phyloP scores from a whole-genome alignment of 1,140 invertebrate genomes.

The Pteromalus puparum region DNA sequence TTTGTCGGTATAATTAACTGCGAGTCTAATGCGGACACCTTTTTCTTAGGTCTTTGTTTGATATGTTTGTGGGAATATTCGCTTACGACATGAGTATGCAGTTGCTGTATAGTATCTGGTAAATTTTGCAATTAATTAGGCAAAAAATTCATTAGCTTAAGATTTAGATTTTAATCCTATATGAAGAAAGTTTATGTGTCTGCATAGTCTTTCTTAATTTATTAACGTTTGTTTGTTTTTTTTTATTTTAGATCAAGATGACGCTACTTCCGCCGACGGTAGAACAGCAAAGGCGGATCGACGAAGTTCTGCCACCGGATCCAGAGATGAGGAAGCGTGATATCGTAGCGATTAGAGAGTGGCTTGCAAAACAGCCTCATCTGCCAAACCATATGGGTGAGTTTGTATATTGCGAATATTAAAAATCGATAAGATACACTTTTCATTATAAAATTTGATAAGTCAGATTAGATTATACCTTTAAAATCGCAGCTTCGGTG shows the following conservation, averaged over 20 bases:
- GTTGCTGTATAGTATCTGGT: neutral
- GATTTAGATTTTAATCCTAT: neutral
- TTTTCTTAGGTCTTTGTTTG: neutral
- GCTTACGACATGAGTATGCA: neutral
- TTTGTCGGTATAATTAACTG: neutral
- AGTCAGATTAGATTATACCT: neutral
- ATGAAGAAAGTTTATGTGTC: no score
- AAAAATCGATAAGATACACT: neutral
- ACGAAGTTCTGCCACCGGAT: conserved; percentile 66
- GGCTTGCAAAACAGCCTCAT: conserved; percentile 75
- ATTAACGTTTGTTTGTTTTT: no score
- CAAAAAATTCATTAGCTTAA: neutral
- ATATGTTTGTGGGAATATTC: neutral
- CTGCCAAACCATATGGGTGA: conserved; percentile 72
- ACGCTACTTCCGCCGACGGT: conserved; percentile 68
- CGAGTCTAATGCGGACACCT: neutral
- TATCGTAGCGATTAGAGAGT: conserved; percentile 67
- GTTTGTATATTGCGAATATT: conserved; percentile 12
- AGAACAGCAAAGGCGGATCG: conserved; percentile 68
- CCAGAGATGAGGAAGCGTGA: conserved; percentile 69
- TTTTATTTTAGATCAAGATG: conserved; percentile 58
- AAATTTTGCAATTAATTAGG: neutral
- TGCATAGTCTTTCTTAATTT: no score
- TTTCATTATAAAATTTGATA: no score
- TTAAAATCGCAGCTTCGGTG: no score